A percentile compares a stretch with the other conserved stretches of the same genome.
Conservation (phyloP, 2,888 invertebrate species). For the Thymelicus sylvestris region DNA sequence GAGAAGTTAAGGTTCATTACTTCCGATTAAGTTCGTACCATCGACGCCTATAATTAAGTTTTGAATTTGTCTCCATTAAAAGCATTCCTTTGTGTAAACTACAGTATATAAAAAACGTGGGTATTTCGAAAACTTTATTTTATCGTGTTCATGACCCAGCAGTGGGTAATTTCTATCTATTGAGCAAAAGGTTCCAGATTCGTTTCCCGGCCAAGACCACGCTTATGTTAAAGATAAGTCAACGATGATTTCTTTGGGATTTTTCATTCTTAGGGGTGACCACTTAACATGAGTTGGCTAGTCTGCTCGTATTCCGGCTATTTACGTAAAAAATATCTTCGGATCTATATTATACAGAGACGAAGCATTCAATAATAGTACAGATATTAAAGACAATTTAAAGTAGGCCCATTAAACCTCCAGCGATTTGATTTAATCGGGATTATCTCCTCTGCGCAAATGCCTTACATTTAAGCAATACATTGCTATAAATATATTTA, state of each 20-base stretch:
- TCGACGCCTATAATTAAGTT: conserved; percentile 36
- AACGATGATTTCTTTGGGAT: no score
- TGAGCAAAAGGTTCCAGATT: no score
- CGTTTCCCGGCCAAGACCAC: no score
- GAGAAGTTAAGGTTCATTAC: conserved; percentile 32
- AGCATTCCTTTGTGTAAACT: conserved; percentile 21
- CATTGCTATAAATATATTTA: no score
- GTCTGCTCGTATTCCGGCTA: no score
- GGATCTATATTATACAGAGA: neutral
- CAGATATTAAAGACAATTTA: conserved; percentile 1
- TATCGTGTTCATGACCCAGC: no score
- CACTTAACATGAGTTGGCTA: no score
- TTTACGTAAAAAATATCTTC: no score
- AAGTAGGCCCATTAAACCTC: conserved; percentile 10
- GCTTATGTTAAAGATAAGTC: no score
- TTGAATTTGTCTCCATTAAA: conserved; percentile 26
- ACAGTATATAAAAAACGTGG: neutral
- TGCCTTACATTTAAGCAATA: neutral
- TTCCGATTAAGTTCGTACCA: conserved; percentile 33
- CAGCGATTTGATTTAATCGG: conserved; percentile 27
- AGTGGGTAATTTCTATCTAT: no score
- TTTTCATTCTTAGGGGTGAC: no score
- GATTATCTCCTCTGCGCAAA: conserved; percentile 23
- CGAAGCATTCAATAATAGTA: neutral
- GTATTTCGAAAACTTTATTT: no score